These are phyloP conservation scores for Myiotriccus ornatus DNA, from an alignment of 2,797 vertebrate genomes.

Conservation along the genomic window DNA sequence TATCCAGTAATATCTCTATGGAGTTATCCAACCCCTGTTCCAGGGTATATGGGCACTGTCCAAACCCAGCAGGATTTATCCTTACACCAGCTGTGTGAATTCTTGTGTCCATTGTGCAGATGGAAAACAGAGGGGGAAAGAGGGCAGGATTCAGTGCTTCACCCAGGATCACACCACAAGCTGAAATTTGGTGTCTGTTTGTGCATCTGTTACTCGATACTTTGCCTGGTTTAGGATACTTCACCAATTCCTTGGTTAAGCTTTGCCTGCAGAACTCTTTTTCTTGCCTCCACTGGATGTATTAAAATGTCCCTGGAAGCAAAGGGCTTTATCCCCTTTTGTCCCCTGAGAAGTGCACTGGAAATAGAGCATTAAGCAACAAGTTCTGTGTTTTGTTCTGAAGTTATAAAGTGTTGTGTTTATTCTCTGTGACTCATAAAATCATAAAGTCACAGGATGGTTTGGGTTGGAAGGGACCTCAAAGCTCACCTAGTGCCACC, in stretches of 20 bases:
- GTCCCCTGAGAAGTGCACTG: background rate
- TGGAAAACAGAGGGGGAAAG: background rate
- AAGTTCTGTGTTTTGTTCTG: background rate
- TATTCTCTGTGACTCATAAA: background rate
- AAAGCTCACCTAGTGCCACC: background rate
- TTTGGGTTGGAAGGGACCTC: background rate
- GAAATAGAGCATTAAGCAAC: background rate
- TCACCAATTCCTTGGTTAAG: background rate
- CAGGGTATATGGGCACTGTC: rapidly evolving
- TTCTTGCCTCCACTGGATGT: rapidly evolving
- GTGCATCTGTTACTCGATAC: background rate
- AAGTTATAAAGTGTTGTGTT: background rate
- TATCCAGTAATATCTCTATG: rapidly evolving
- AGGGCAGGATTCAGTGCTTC: background rate
- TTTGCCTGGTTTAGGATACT: background rate
- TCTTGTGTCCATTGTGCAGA: background rate
- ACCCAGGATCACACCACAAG: background rate
- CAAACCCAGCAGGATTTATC: background rate
- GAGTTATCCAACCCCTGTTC: rapidly evolving
- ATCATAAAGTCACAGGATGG: background rate
- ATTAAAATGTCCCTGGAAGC: background rate
- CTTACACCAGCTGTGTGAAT: rapidly evolving
- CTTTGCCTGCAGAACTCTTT: background rate
- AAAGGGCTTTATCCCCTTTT: background rate
- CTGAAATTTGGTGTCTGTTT: background rate